phyloP scores from a whole-genome alignment of 2,113 vertebrate species.

The Turdus rufiventris region DNA sequence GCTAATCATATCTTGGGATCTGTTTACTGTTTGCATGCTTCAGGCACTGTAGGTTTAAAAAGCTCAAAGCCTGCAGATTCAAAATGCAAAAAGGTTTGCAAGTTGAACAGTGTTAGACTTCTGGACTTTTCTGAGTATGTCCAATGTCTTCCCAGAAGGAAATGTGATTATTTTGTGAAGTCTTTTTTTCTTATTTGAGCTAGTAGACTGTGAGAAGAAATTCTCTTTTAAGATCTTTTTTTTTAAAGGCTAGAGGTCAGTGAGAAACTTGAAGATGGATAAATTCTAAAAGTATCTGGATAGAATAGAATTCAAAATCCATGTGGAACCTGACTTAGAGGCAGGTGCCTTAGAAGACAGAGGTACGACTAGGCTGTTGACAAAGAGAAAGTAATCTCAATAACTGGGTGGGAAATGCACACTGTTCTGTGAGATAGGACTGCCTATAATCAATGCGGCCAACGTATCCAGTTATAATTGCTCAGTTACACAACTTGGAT shows the following conservation, averaged over 20 bases:
- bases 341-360: neutral
- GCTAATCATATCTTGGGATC: neutral
- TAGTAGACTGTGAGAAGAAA: neutral
- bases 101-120: neutral
- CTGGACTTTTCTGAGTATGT: neutral
- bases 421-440: neutral
- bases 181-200: neutral
- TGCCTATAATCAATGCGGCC: accelerated
- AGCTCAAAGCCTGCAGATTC: neutral
- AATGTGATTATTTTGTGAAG: neutral
- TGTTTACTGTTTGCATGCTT: neutral
- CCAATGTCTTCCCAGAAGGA: neutral
- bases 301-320: neutral
- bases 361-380: neutral
- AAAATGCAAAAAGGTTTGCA: neutral
- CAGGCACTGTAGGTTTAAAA: neutral
- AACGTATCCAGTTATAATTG: neutral
- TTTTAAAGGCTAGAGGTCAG: neutral
- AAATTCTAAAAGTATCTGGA: neutral
- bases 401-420: neutral
- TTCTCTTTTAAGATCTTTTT: neutral
- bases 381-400: neutral
- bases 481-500: neutral
- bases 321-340: neutral
- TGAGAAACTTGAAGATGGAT: neutral